phyloP scores from a whole-genome alignment of 64 coral and sea anemone genomes.

The Actinia equina region DNA sequence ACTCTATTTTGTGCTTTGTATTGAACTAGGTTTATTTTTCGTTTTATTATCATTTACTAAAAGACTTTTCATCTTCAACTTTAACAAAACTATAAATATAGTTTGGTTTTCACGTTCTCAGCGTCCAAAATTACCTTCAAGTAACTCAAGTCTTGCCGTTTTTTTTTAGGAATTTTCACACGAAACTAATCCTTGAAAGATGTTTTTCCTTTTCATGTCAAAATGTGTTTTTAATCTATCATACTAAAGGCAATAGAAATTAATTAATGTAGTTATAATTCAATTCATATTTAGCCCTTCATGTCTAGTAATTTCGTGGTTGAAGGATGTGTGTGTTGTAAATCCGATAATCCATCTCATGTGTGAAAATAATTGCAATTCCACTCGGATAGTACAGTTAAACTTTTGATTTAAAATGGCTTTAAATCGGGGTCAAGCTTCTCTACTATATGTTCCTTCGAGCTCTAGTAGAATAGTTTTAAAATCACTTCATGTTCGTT shows the following conservation, averaged over 20 bases:
- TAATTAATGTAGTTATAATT: constrained; percentile 10
- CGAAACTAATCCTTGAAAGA: background rate
- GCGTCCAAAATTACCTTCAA: background rate
- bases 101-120: background rate
- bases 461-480: background rate
- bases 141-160: no score
- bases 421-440: background rate
- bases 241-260: background rate
- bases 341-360: background rate
- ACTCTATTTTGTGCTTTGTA: no score
- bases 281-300: background rate
- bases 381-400: background rate
- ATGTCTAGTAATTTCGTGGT: background rate
- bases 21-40: no score
- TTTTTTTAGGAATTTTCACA: background rate
- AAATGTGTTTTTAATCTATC: constrained; percentile 2
- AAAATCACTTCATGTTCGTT: background rate
- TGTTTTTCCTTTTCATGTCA: background rate
- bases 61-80: no score
- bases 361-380: background rate
- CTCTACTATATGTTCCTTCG: background rate
- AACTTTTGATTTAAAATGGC: constrained; percentile 2
- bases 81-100: no score
- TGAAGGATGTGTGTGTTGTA: background rate
- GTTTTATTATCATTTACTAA: no score